Base-by-base conservation (phyloP, 2,113 vertebrate species). In the Odontesthes bonariensis region DNA sequence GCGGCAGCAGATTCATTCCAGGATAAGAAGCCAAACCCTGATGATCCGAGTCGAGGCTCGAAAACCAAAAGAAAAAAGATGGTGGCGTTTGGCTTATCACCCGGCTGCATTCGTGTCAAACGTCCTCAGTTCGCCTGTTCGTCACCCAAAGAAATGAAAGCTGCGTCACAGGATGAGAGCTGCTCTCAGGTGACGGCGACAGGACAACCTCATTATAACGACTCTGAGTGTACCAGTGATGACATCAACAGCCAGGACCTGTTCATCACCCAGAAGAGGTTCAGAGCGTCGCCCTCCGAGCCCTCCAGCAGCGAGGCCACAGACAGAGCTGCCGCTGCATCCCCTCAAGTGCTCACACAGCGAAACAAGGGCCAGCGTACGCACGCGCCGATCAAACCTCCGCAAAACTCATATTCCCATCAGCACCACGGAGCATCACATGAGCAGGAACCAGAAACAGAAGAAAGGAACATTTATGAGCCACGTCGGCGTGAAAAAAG, bases 261-360 rank as follows among this genome's bases (percentile, higher is more conserved):
- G 35, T 95, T 95, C 16, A 94, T 95, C 61, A 95, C 94, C 11
- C 94, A 95, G 86, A 95, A 94, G 81, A 90, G 47, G 0, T 94
- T 94, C 88, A 82, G 82, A 23, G 19, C 74, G 0, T 59, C 81
- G 2, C 69, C 78, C 4, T 38, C 75, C 0, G 76, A 89, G 1
- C 10, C 82, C 1, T 93, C 85, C 47, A 84, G 90, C 11, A 69
- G 55, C 1, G 86, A 90, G 17, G 17, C 13, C 68, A 78, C 59
- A 8, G 60, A 80, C 16, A 69, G 76, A n/a, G 75, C 51, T 6
- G 0, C 35, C 17, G 1, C 27, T 44, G 6, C 8, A 0, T 14
- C 38, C 31, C 61, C 58, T 9, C 40, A 3, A 6, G 31, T 7
- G 19, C 32, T 27, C 13, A 13, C n/a, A 3, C 75, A 64, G 14